Conservation (phyloP, 2,797 vertebrate species). For the Danio kyathit region DNA sequence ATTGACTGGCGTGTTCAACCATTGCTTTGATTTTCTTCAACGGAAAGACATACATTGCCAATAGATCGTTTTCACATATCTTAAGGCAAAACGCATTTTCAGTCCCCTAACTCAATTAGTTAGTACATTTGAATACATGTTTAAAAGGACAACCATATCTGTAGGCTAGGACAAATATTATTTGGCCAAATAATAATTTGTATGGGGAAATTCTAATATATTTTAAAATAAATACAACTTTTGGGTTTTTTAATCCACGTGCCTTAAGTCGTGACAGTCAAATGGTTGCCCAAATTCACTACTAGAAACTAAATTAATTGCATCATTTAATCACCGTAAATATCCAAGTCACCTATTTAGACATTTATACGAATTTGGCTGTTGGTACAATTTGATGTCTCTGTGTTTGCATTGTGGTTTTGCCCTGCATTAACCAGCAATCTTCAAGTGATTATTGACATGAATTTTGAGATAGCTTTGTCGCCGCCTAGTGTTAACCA, state of each 20-base stretch:
- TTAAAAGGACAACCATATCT: conserved; percentile 9
- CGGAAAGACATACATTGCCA: conserved; percentile 58
- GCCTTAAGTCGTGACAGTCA: neutral
- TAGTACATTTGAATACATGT: conserved; percentile 28
- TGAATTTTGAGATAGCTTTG: conserved; percentile 64
- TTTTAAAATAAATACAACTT: neutral
- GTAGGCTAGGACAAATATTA: neutral
- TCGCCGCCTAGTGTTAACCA: conserved; percentile 77
- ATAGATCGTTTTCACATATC: conserved; percentile 57
- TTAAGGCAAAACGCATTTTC: conserved; percentile 38
- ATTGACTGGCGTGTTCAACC: conserved; percentile 82
- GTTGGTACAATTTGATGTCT: neutral
- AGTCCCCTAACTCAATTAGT: conserved; percentile 25
- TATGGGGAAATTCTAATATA: neutral
- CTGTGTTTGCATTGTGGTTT: conserved; percentile 4
- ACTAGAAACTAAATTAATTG: neutral
- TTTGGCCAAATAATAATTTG: neutral
- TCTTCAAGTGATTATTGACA: conserved; percentile 34
- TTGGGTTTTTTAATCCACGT: neutral
- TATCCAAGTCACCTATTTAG: neutral
- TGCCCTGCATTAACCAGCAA: conserved; percentile 26
- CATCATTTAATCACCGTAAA: neutral
- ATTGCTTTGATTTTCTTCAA: conserved; percentile 79
- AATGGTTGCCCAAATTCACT: neutral
- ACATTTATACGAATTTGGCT: neutral